phyloP scores from a whole-genome alignment of 2,888 invertebrate species.

The Mycalesis mineus region DNA sequence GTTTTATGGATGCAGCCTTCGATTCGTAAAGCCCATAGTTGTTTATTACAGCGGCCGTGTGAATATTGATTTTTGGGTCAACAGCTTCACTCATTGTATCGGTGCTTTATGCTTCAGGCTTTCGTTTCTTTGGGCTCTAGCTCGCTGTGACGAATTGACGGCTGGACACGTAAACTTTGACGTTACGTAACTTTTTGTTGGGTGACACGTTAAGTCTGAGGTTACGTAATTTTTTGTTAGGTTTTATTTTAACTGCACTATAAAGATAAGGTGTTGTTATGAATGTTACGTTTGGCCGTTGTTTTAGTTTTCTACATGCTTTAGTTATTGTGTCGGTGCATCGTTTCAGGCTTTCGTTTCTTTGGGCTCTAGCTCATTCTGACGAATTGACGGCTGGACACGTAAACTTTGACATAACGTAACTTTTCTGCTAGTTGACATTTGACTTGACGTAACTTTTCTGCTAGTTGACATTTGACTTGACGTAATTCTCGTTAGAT shows the following conservation, averaged over 20 bases:
- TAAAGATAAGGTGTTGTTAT: background rate
- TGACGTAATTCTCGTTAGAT: no score
- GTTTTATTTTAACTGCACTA: conserved; percentile 13
- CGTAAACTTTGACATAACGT: conserved; percentile 24
- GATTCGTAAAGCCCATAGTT: conserved; percentile 64
- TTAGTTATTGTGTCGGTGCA: conserved; percentile 34
- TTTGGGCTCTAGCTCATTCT: conserved; percentile 36
- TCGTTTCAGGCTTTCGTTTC: conserved; percentile 46
- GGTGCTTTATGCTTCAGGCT: conserved; percentile 42
- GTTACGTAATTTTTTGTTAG: conserved; percentile 23
- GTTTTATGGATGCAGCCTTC: conserved; percentile 69
- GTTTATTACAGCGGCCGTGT: conserved; percentile 63
- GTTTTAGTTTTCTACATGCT: no score
- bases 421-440: conserved; percentile 19
- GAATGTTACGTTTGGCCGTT: no score
- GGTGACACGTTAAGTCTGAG: conserved; percentile 23
- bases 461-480: no score
- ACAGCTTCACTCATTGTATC: conserved; percentile 55
- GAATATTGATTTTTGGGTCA: conserved; percentile 76
- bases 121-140: conserved; percentile 44
- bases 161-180: conserved; percentile 23
- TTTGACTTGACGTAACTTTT: no score
- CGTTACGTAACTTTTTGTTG: conserved; percentile 24
- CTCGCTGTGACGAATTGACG: conserved; percentile 42
- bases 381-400: conserved; percentile 39